A percentile compares a stretch with the other conserved stretches of the same genome.
phyloP scores from a whole-genome alignment of 2,113 vertebrate genomes.

The Alouatta palliata region DNA sequence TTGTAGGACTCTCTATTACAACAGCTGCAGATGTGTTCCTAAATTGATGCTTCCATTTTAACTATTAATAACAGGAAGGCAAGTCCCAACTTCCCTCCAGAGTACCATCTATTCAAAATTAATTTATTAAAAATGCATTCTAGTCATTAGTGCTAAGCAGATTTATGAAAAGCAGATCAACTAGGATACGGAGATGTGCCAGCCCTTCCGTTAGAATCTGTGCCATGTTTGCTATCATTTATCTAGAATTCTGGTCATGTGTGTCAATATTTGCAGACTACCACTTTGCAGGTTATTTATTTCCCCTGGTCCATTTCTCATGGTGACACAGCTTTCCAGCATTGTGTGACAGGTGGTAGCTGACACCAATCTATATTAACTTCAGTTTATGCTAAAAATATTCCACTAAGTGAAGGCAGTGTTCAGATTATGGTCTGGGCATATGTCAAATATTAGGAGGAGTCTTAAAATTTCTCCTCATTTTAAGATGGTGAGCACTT shows the following conservation, averaged over 20 bases:
- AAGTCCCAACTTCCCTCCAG: conserved; percentile 56
- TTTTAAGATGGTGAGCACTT: background rate
- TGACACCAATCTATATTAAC: conserved; percentile 21
- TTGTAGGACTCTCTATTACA: background rate
- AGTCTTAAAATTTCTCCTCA: conserved; percentile 10
- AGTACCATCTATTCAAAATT: conserved; percentile 69
- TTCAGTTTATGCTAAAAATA: conserved; percentile 46
- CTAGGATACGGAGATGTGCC: background rate
- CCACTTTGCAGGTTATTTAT: conserved; percentile 35
- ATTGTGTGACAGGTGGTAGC: conserved; percentile 19
- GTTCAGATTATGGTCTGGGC: background rate
- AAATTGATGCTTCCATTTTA: conserved; percentile 54
- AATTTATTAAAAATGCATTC: conserved; percentile 77
- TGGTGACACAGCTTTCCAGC: background rate
- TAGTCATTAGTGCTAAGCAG: conserved; percentile 70
- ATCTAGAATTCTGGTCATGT: background rate
- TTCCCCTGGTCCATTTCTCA: conserved; percentile 48
- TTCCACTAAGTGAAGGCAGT: background rate
- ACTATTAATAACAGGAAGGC: conserved; percentile 54
- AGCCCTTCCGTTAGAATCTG: background rate
- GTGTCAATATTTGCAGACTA: conserved; percentile 42
- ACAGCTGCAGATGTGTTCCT: background rate
- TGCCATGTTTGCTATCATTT: background rate
- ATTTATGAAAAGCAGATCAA: conserved; percentile 69
- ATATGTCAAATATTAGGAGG: background rate